Base-by-base conservation (phyloP, 2,888 invertebrate genomes). In the Volucella zonaria region DNA sequence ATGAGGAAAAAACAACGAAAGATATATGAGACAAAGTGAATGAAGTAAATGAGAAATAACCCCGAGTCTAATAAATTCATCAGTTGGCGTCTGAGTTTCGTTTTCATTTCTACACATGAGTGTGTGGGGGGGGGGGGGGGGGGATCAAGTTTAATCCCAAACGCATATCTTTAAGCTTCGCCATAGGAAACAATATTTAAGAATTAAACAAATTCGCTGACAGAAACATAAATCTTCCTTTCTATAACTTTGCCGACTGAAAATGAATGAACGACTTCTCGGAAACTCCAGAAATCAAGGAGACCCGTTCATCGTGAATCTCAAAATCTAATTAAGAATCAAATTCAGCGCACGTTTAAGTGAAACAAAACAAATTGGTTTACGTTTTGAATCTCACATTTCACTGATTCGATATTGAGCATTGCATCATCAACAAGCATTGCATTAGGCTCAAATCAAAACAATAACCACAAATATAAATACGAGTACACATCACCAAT, bases 361-460 rank as follows among this genome's bases (percentile, higher is more conserved):
- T 8, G 6, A 31, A 45, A 23, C n/a, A 61, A 43, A 49, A 49
- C 10, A 49, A 71, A 38, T 43, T 51, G 31, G 4, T 23, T 62
- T 73, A 15, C 58, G 43, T 23, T 61, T 31, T 12, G 18, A 54
- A 43, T 52, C 52, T n/a, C 45, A 31, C n/a, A 31, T 11, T 54
- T 15, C 8, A 31, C 31, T 31, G 47, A 52, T 51, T 31, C 10
- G 11, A 47, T 8, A 59, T 31, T 31, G 3, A 31, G 31, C 6
- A 61, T 77, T 68, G 51, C 76, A 76, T 76, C 67, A 76, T 38
- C 45, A 56, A 62, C 62, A 42, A 52, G 11, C 15, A 70, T 52
- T 31, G 31, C 4, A 70, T 68, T 56, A 62, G 54, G 6, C 3
- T 45, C 64, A 62, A 76, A 59, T 59, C 49, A 70, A 59, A 61